phyloP scores from a whole-genome alignment of 2,888 invertebrate genomes.

The Dastarcus helophoroides region DNA sequence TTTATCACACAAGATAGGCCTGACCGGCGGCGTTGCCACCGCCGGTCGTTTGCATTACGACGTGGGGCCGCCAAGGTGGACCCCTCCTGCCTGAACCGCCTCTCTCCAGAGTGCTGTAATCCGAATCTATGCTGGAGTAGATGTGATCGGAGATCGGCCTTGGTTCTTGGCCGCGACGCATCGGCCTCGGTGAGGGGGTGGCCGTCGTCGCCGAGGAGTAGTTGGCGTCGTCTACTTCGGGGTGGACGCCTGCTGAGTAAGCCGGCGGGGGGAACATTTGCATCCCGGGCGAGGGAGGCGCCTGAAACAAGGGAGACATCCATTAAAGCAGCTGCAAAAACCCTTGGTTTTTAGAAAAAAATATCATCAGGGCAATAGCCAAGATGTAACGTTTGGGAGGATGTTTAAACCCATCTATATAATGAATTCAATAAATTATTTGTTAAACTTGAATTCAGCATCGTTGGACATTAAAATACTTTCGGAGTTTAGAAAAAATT shows the following conservation, averaged over 20 bases:
- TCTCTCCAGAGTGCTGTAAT: conserved; percentile 74
- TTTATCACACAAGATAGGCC: conserved; percentile 60
- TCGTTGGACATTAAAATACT: no score
- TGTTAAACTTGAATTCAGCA: no score
- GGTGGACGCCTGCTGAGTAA: conserved; percentile 32
- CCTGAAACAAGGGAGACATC: no score
- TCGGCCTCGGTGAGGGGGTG: conserved; percentile 48
- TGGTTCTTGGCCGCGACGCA: conserved; percentile 44
- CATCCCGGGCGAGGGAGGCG: conserved; percentile 40
- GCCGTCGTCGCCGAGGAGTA: conserved; percentile 56
- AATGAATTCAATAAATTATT: no score
- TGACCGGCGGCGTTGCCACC: conserved; percentile 45
- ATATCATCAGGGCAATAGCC: no score
- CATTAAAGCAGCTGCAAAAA: no score
- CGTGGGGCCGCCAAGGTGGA: conserved; percentile 46
- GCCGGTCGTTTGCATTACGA: conserved; percentile 33
- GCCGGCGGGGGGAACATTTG: conserved; percentile 42
- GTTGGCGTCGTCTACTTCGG: conserved; percentile 47
- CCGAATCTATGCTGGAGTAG: conserved; percentile 82
- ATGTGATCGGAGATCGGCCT: conserved; percentile 80
- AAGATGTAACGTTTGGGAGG: no score
- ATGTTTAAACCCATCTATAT: no score
- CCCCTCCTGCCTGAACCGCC: conserved; percentile 40
- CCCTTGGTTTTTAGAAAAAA: no score
- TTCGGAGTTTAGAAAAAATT: no score